These are phyloP conservation scores for Epinotia bilunana DNA, from an alignment of 2,888 invertebrate species.

Conservation along the genomic window DNA sequence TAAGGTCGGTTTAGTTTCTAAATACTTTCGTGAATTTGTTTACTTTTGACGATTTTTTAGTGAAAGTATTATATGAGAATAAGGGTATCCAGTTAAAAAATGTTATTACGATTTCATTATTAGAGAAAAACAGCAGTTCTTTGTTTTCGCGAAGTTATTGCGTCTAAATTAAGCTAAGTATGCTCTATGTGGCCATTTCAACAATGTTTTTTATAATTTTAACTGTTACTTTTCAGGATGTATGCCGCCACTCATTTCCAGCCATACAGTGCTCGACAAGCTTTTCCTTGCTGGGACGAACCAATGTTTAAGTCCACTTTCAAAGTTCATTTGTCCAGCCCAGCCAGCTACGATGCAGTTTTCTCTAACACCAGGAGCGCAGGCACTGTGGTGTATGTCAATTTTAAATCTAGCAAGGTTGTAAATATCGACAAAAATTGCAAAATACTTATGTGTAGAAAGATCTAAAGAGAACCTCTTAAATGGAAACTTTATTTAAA, in stretches of 20 bases:
- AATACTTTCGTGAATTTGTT: not conserved
- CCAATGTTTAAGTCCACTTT: conserved; percentile 92
- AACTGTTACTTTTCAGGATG: conserved; percentile 58
- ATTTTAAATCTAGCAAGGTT: conserved; percentile 1
- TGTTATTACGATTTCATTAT: not conserved
- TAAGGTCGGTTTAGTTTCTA: conserved; percentile 60
- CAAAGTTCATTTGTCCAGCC: conserved; percentile 86
- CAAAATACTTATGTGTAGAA: too few species aligned
- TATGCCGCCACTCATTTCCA: conserved; percentile 90
- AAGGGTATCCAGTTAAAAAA: too few species aligned
- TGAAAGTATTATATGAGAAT: too few species aligned
- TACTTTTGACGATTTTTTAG: not conserved
- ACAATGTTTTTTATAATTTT: not conserved
- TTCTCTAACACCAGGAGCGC: conserved; percentile 86
- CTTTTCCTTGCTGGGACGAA: conserved; percentile 95
- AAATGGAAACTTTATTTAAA: too few species aligned
- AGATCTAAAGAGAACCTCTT: too few species aligned
- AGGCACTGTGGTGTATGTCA: conserved; percentile 57
- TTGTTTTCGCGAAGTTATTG: not conserved
- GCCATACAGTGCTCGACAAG: conserved; percentile 90
- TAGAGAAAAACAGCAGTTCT: not conserved
- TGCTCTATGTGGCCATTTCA: not conserved
- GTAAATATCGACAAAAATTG: too few species aligned
- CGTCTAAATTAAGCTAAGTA: not conserved
- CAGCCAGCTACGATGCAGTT: conserved; percentile 72